Evolutionary conservation across 2,888 invertebrate species (phyloP), one percentile per base, ranked within the genome.

Genomic region (Hirudinaria manillensis): DNA sequence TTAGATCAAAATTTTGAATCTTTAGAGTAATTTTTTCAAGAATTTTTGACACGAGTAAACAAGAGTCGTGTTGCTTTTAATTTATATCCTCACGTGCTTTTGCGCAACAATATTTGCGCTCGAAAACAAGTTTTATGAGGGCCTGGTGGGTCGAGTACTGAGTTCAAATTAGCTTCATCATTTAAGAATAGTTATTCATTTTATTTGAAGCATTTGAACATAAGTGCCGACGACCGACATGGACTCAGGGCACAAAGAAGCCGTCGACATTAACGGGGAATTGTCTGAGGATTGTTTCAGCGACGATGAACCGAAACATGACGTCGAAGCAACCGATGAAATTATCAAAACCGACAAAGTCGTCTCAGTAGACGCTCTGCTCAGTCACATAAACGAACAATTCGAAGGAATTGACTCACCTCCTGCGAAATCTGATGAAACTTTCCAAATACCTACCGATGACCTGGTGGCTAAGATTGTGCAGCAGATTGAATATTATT

Each of bases 401-500:
- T 61, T 61, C 13, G 68, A 68, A 6, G 68, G 68, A n/a, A 68
- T 36, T 1, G 36, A 68, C n/a, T n/a, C 7, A 34, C 29, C 19
- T 7, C 27, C 68, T 32, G 21, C 32, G 68, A n/a, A 34, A 32
- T n/a, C 68, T 32, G 68, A n/a, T 13, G n/a, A 34, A n/a, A 32
- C n/a, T 32, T 68, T 68, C 34, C n/a, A 32, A 29, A 68, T 68
- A 29, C 68, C 68, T 32, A 53, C 72, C 66, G 83, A 84, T 68
- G 83, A 84, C 76, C 78, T 82, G 24, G 78, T 79, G 55, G 81
- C 82, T 27, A 81, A 81, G 70, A 84, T 84, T 70, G 81, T 83
- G 10, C 81, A 81, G 68, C 83, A 84, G 77, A 95, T 96, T 34
- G 96, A 97, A 86, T 94, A 92, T 84, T 96, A 96, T 86, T 96